Base-by-base conservation (phyloP, 2,888 invertebrate genomes). In the Ornithoptera priamus region DNA sequence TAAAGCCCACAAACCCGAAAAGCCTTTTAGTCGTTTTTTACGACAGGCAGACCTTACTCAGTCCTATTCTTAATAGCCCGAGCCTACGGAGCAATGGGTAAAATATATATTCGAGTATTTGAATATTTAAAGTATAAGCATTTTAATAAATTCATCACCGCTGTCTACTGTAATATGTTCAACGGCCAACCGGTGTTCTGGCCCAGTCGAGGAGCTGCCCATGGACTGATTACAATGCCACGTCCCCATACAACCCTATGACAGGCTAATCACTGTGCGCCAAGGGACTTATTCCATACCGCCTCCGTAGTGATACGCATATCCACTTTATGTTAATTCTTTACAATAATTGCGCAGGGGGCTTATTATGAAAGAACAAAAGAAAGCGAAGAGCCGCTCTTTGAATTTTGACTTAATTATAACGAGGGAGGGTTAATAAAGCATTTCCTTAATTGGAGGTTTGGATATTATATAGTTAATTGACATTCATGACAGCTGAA, bases 181-280 rank as follows among this genome's bases (percentile, higher is more conserved):
- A 46, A 24, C 18, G 53, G 59, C 20, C 56, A 18, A 30, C 53
- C 66, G 39, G 63, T 61, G 42, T 17, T 63, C 15, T 66, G 36
- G 36, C 20, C 30, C 53, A 46, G 56, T 22, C 77, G 74, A 77
- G 74, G 73, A 74, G 73, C 76, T 70, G 75, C 75, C 77, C 78
- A 78, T 75, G 77, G 81, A 80, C 78, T 80, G 82, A 85, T 85
- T 85, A 87, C 85, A 84, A 84, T 84, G 80, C 79, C 75, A 79
- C 75, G 77, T 75, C 80, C 79, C 79, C 78, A n/a, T 69, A 72
- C 75, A 78, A 76, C 73, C 77, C 81, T 81, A 81, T 86, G 88
- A 88, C 87, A 86, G 85, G 77, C 85, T 87, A 87, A 89, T 88
- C 86, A 88, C 80, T 76, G 79, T 78, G 76, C 81, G 83, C 82